A percentile compares a stretch with the other conserved stretches of the same genome.
phyloP scores from a whole-genome alignment of 2,113 vertebrate species.

The Miniopterus natalensis region DNA sequence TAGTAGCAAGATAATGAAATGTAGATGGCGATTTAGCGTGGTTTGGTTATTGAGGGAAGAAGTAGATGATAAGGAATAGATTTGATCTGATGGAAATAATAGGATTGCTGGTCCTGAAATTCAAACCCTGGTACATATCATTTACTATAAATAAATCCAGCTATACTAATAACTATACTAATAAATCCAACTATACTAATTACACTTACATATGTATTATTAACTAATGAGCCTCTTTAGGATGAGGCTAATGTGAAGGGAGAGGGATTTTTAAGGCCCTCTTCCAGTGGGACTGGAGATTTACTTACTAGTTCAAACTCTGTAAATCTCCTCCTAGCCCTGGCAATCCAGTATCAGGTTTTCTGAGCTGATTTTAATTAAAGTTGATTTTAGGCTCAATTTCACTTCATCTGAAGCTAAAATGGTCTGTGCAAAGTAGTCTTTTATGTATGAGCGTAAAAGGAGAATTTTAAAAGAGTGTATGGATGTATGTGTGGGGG shows the following conservation, averaged over 20 bases:
- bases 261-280: constrained; percentile 88
- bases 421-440: constrained; percentile 74
- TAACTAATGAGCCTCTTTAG: constrained; percentile 88
- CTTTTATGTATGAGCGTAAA: constrained; percentile 61
- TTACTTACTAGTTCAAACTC: constrained; percentile 90
- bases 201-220: constrained; percentile 89
- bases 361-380: constrained; percentile 89
- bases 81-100: constrained; percentile 86
- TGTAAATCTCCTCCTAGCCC: constrained; percentile 88
- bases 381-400: constrained; percentile 84
- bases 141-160: constrained; percentile 90
- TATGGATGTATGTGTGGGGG: neutral
- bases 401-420: constrained; percentile 81
- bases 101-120: constrained; percentile 83
- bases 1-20: constrained; percentile 82
- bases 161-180: constrained; percentile 88
- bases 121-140: constrained; percentile 85
- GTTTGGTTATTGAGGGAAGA: constrained; percentile 77
- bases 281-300: constrained; percentile 86
- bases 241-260: constrained; percentile 87
- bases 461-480: constrained; percentile 59
- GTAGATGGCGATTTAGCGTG: constrained; percentile 70
- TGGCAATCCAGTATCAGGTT: constrained; percentile 89
- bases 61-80: constrained; percentile 69
- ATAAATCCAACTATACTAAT: constrained; percentile 90